These are phyloP conservation scores for Drosophila yooni DNA, from an alignment of 2,888 invertebrate genomes.

Conservation along the genomic window DNA sequence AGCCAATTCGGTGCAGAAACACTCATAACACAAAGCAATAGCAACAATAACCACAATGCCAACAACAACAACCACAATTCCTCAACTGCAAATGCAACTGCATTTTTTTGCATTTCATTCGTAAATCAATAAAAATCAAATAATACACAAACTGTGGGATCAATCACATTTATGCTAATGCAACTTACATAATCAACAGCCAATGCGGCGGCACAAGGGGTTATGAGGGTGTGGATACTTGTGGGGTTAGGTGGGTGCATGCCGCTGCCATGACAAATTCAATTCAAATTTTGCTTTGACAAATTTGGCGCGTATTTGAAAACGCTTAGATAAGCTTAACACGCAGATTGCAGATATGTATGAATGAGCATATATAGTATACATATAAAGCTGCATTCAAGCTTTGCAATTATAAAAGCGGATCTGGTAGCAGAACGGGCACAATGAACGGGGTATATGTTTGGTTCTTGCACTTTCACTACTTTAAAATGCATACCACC, in stretches of 20 bases:
- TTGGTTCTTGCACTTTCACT: slow-evolving; percentile 74
- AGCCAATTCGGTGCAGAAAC: slow-evolving; percentile 63
- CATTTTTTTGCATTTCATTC: slow-evolving; percentile 78
- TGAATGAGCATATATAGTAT: slow-evolving; percentile 5
- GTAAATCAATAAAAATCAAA: slow-evolving; percentile 78
- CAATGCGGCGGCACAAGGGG: slow-evolving; percentile 11
- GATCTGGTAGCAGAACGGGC: slow-evolving; percentile 39
- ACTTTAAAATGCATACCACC: slow-evolving; percentile 77
- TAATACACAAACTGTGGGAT: slow-evolving; percentile 72
- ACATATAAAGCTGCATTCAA: slow-evolving; percentile 20
- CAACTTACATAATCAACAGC: slow-evolving; percentile 70
- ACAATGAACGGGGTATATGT: slow-evolving; percentile 60
- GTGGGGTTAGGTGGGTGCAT: slow-evolving; percentile 11
- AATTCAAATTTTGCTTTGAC: slow-evolving; percentile 75
- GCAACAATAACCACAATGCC: slow-evolving; percentile 15
- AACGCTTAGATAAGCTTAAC: slow-evolving; percentile 67
- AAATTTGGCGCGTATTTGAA: slow-evolving; percentile 65
- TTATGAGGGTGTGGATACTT: slow-evolving; percentile 3
- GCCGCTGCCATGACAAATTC: slow-evolving; percentile 69
- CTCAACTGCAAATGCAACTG: slow-evolving; percentile 61
- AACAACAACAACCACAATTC: slow-evolving; percentile 14
- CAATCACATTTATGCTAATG: slow-evolving; percentile 79
- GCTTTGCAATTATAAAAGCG: slow-evolving; percentile 59
- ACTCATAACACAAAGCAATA: slow-evolving; percentile 67
- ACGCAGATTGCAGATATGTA: slow-evolving; percentile 20